Percentiles rank a stretch among this genome's conserved stretches.
Conservation (phyloP, 2,797 vertebrate genomes). For the Falco biarmicus region DNA sequence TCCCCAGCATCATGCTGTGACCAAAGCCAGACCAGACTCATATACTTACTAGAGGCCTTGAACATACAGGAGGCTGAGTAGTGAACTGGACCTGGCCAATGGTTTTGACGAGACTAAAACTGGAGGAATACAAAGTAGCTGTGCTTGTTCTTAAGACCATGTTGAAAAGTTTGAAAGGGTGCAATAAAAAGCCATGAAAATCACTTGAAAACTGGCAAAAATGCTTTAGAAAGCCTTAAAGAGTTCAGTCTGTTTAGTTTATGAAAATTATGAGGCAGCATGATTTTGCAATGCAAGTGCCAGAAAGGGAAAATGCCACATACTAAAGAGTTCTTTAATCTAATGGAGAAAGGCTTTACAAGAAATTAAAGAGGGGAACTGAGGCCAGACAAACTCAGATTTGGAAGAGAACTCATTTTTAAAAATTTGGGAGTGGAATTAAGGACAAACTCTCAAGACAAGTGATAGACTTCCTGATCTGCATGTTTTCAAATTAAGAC, state of each 20-base stretch:
- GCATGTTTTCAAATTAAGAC: slow-evolving; percentile 9
- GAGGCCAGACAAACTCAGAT: slow-evolving; percentile 18
- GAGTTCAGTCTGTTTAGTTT: not conserved
- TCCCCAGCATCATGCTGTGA: not conserved
- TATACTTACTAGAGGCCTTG: not conserved
- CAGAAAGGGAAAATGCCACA: slow-evolving; percentile 37
- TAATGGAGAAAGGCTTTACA: slow-evolving; percentile 15
- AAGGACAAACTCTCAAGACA: slow-evolving; percentile 11
- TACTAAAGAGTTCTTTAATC: slow-evolving; percentile 29
- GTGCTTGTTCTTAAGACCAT: not conserved
- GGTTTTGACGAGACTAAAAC: not conserved
- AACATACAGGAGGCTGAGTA: not conserved
- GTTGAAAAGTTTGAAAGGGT: not conserved
- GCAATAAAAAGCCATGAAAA: not conserved
- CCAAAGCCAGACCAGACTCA: not conserved
- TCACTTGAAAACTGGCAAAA: slow-evolving; percentile 8
- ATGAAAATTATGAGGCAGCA: not conserved
- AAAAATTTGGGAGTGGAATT: slow-evolving; percentile 21
- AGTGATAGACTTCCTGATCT: not conserved
- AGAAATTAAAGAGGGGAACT: slow-evolving; percentile 10
- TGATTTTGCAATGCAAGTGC: not conserved
- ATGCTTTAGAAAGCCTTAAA: not conserved
- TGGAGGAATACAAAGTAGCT: not conserved
- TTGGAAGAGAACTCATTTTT: not conserved
- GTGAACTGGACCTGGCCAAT: not conserved